Evolutionary conservation across 1,140 invertebrate genomes (phyloP), one percentile per base, ranked within the genome.

Genomic region (Drosophila repleta): DNA sequence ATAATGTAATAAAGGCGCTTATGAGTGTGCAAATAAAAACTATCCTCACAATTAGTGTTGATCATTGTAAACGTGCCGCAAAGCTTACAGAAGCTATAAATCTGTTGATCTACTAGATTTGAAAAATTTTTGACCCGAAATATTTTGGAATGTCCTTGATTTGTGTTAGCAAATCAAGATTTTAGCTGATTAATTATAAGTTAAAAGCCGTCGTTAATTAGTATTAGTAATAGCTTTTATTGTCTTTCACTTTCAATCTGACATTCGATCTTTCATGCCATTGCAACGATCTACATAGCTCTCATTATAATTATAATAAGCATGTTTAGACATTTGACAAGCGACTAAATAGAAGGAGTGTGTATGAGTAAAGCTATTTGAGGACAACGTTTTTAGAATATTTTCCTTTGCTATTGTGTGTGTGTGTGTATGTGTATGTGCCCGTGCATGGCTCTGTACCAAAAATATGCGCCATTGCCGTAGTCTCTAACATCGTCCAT

Each of bases 401-500:
- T 68, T 72, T 72, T 72, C 69, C 69, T 72, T 69, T 41, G 68
- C 46, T 29, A 53, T 48, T 72, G 18, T 41, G 35, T 72, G 55
- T 65, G 20, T 57, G 17, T 48, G 48, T 55, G 64, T 62, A 24
- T 68, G 65, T 68, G 35, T 74, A 52, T 57, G 70, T 68, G 56
- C 65, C 48, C 55, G 71, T 72, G 69, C 63, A 72, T 72, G 69
- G 69, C 69, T 74, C 58, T 68, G 71, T 74, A 70, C 67, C 69
- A 60, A 82, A 71, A 75, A 71, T 71, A 78, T 78, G 81, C 75
- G 71, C 79, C 75, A 74, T 82, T 74, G 71, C 58, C 65, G 48
- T 74, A 64, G 76, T 71, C 62, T 71, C 53, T 71, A 80, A 75
- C 76, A 79, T 53, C 71, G 71, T 79, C 75, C 79, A 83, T 83